Conservation (phyloP, 2,888 invertebrate genomes). For the Luperina nickerlii region DNA sequence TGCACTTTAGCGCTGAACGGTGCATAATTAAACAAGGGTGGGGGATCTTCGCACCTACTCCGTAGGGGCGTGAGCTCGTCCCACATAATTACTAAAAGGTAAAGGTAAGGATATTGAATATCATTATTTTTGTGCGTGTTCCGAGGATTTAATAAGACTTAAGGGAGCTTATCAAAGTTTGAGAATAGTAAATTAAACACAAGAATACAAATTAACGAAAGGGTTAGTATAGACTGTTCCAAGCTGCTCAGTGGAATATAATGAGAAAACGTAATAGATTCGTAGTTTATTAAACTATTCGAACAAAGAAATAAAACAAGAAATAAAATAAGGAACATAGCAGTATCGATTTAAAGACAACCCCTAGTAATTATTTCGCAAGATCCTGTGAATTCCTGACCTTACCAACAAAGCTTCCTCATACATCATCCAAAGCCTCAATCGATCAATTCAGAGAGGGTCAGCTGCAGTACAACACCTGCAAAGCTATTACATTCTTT, state of each 20-base stretch:
- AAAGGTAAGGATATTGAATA: constrained; percentile 62
- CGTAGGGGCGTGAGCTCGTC: constrained; percentile 56
- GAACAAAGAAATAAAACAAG: not conserved
- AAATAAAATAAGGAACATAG: not conserved
- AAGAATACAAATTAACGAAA: not conserved
- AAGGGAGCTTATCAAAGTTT: constrained; percentile 10
- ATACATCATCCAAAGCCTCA: constrained; percentile 18
- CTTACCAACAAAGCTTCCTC: constrained; percentile 12
- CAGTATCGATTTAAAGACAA: constrained; percentile 1
- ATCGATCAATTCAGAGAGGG: constrained; percentile 45
- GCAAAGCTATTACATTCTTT: constrained; percentile 75
- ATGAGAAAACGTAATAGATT: not conserved
- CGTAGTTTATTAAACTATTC: not conserved
- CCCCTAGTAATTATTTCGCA: constrained; percentile 1
- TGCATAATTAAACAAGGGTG: constrained; percentile 80
- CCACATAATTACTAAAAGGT: constrained; percentile 65
- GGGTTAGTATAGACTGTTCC: not conserved
- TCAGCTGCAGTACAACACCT: constrained; percentile 73
- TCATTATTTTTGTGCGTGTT: constrained; percentile 56
- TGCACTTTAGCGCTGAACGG: constrained; percentile 75
- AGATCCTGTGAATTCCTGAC: constrained; percentile 19
- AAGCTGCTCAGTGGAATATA: not conserved
- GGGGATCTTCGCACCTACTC: constrained; percentile 67
- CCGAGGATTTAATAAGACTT: constrained; percentile 22
- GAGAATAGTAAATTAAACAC: constrained; percentile 7